A percentile compares a stretch with the other conserved stretches of the same genome.
Conservation (phyloP, 2,113 vertebrate species). For the Eidolon helvum region DNA sequence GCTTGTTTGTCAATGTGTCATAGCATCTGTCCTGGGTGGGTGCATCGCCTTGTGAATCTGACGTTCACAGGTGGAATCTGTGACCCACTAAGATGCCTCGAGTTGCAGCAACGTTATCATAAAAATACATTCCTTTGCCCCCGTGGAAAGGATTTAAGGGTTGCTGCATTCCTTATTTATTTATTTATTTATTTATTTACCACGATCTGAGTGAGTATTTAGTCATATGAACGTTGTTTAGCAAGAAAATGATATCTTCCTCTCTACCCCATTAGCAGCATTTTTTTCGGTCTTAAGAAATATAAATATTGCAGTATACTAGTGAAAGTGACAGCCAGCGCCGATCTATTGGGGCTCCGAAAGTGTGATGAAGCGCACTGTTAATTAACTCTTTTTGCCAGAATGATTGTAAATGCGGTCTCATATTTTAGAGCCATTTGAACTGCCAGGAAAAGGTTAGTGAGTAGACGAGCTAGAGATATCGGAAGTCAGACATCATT, state of each 20-base stretch:
- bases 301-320: slow-evolving; percentile 77
- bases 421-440: slow-evolving; percentile 64
- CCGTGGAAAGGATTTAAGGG: slow-evolving; percentile 76
- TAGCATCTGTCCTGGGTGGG: background rate
- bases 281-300: slow-evolving; percentile 67
- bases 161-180: slow-evolving; percentile 47
- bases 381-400: slow-evolving; percentile 79
- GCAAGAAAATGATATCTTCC: slow-evolving; percentile 77
- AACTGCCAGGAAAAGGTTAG: slow-evolving; percentile 43
- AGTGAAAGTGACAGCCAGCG: slow-evolving; percentile 75
- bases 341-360: slow-evolving; percentile 64
- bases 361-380: slow-evolving; percentile 64
- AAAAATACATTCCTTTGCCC: slow-evolving; percentile 77
- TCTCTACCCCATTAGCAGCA: slow-evolving; percentile 66
- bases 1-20: slow-evolving; percentile 72
- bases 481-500: background rate
- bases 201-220: slow-evolving; percentile 60
- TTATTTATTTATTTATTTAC: background rate
- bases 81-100: slow-evolving; percentile 44
- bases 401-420: slow-evolving; percentile 43
- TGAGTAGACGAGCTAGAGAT: background rate
- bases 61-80: slow-evolving; percentile 37
- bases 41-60: slow-evolving; percentile 45
- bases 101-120: slow-evolving; percentile 45
- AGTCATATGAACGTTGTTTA: slow-evolving; percentile 68